These are phyloP conservation scores for Triplophysa dalaica DNA, from an alignment of 2,113 vertebrate genomes.

Conservation along the genomic window DNA sequence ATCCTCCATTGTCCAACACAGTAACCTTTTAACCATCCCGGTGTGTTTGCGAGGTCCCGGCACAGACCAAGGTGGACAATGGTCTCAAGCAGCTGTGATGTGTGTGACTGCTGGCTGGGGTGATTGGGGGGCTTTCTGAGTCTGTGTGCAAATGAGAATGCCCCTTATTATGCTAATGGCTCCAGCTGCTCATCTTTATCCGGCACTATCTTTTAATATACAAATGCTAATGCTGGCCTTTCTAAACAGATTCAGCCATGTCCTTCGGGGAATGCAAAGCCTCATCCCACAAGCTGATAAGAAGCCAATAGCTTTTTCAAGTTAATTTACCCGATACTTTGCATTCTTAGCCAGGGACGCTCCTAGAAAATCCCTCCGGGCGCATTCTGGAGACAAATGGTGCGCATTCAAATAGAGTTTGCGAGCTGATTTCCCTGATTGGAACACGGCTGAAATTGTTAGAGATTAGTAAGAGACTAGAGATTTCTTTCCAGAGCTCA, in stretches of 20 bases:
- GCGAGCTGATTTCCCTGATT: neutral
- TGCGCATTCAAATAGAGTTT: constrained; percentile 21
- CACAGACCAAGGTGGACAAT: constrained; percentile 69
- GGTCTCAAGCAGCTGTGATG: constrained; percentile 69
- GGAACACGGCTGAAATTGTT: constrained; percentile 26
- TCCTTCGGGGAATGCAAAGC: constrained; percentile 55
- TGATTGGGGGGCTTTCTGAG: constrained; percentile 57
- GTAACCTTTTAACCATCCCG: constrained; percentile 71
- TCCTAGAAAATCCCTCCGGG: constrained; percentile 30
- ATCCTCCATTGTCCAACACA: constrained; percentile 65
- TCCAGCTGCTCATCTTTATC: constrained; percentile 62
- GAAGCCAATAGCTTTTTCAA: constrained; percentile 41
- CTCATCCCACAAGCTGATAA: constrained; percentile 57
- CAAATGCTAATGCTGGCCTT: constrained; percentile 72
- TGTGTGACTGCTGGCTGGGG: constrained; percentile 66
- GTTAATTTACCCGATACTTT: constrained; percentile 48
- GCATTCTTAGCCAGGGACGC: constrained; percentile 40
- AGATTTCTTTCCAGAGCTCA: neutral
- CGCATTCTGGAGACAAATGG: constrained; percentile 9
- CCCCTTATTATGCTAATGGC: constrained; percentile 77
- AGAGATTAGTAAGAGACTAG: neutral
- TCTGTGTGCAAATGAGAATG: constrained; percentile 78
- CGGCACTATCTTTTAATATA: constrained; percentile 72
- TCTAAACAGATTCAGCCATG: constrained; percentile 48
- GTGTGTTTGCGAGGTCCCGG: constrained; percentile 66